Percentiles rank a stretch among this genome's conserved stretches.
phyloP scores from a whole-genome alignment of 2,113 vertebrate species.

The Pelecanus crispus region DNA sequence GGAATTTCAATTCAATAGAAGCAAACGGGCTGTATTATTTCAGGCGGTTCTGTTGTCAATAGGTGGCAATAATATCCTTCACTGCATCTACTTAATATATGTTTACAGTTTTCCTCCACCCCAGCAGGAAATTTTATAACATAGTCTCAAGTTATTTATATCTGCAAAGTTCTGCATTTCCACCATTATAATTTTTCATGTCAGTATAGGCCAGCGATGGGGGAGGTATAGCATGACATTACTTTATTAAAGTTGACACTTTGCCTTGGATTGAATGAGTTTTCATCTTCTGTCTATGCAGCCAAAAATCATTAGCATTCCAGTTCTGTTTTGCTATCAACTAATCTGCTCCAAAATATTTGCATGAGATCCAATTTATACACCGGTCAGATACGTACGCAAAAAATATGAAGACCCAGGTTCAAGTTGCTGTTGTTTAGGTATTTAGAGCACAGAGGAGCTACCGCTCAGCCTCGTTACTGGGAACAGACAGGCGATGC shows the following conservation, averaged over 20 bases:
- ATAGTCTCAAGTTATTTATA: conserved; percentile 65
- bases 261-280: conserved; percentile 21
- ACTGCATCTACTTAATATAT: background rate
- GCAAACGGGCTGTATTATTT: background rate
- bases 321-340: background rate
- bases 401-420: background rate
- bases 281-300: background rate
- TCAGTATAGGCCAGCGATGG: conserved; percentile 39
- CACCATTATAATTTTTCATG: conserved; percentile 62
- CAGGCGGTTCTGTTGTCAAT: conserved; percentile 24
- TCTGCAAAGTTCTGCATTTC: conserved; percentile 58
- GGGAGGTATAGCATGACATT: conserved; percentile 17
- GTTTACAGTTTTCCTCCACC: background rate
- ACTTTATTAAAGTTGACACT: conserved; percentile 56
- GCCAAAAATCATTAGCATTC: conserved; percentile 38
- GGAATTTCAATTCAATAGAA: background rate
- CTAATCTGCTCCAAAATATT: conserved; percentile 46
- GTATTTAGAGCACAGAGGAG: background rate
- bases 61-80: conserved; percentile 66
- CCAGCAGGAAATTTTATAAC: conserved; percentile 46
- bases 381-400: background rate
- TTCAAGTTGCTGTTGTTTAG: background rate
- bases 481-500: background rate
- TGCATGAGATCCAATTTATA: conserved; percentile 43
- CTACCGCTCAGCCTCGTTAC: background rate